Evolutionary conservation across 1,140 invertebrate genomes (phyloP), one percentile per base, ranked within the genome.

Genomic region (Drosophila sucinea): DNA sequence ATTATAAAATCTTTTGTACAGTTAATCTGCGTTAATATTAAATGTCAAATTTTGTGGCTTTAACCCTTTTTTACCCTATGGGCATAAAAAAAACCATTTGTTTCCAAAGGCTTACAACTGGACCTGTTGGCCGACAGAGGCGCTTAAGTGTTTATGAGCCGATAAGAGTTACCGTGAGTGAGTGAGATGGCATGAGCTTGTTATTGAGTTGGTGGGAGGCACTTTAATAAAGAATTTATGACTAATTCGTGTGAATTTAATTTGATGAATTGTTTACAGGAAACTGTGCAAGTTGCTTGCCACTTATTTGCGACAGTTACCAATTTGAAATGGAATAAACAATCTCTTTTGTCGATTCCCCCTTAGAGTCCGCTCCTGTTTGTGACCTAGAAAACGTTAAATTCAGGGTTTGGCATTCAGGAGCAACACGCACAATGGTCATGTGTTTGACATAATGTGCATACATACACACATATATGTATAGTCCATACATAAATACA

Each of bases 121-220:
- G 44, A 51, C 23, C 25, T 23, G 23, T 51, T 51, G 44, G 44
- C 23, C 23, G 25, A 51, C 44, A 51, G 44, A 51, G 44, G 44
- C 44, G 44, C 44, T 27, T 27, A 51, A 51, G 44, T 51, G 44
- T 27, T 51, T 51, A 51, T 51, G 44, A 38, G 35, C 10, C 35
- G 35, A 38, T 38, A 38, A 38, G 35, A 10, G 10, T 10, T 4
- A n/a, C 10, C 10, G 10, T 40, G 3, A 41, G 11, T 41, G 40
- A 17, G 40, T 17, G 40, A 17, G 40, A 10, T 51, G 44, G 23
- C 11, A 41, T 41, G 7, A 17, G 17, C 17, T 44, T 11, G 44
- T 6, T 8, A 27, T 3, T 38, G 25, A 6, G 44, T 7, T 6
- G 27, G 44, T 4, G 3, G 44, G 44, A 27, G 44, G 44, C 7